Conservation (phyloP, 2,888 invertebrate genomes). For the Rotaria sp. region DNA sequence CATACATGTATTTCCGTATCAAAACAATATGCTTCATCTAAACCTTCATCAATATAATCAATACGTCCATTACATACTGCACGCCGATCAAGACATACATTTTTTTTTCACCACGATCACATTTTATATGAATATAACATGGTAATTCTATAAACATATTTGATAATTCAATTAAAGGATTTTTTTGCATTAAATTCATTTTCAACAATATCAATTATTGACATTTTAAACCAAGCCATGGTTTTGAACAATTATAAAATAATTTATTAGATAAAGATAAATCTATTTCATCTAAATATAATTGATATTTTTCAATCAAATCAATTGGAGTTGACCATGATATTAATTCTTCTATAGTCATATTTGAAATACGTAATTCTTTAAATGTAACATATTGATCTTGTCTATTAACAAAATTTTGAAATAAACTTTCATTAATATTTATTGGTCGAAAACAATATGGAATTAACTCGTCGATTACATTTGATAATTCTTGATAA, state of each 20-base stretch:
- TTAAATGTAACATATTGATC: no score
- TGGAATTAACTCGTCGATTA: background rate
- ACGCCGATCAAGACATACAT: background rate
- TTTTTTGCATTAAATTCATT: background rate
- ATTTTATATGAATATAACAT: background rate
- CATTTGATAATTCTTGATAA: background rate
- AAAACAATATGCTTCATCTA: background rate
- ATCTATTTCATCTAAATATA: background rate
- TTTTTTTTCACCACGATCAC: background rate
- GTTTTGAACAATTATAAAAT: background rate
- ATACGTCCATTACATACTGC: background rate
- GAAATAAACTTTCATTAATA: background rate
- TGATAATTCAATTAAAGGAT: background rate
- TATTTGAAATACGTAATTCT: no score
- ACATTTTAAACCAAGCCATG: background rate
- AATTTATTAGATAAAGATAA: background rate
- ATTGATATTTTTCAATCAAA: background rate
- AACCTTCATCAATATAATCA: background rate
- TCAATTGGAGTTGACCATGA: background rate
- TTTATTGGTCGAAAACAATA: background rate
- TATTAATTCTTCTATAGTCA: no score
- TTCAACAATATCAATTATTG: background rate
- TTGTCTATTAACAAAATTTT: background rate
- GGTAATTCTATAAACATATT: background rate
- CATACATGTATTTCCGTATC: background rate